Conservation (phyloP, 2,113 vertebrate genomes). For the Peucedramus taeniatus region DNA sequence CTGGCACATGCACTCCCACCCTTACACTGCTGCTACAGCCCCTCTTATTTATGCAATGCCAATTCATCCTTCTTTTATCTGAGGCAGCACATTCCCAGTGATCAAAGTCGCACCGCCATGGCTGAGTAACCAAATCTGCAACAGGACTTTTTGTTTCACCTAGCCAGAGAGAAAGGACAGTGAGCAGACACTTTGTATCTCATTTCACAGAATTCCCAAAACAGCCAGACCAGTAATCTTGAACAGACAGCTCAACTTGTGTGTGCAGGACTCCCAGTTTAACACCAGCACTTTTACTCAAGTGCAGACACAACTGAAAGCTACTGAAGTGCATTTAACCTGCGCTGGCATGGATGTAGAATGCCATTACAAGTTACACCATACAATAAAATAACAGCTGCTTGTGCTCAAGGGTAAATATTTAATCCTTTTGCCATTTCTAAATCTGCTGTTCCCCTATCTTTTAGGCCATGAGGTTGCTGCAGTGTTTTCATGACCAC, state of each 20-base stretch:
- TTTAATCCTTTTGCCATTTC: background rate
- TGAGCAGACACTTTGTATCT: background rate
- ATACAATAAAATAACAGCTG: background rate
- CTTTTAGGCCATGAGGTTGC: background rate
- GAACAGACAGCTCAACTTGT: background rate
- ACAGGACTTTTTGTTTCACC: background rate
- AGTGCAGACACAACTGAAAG: background rate
- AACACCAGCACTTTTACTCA: background rate
- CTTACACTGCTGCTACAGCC: background rate
- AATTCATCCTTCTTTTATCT: background rate
- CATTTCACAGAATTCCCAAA: background rate
- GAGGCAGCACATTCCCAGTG: background rate
- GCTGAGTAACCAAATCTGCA: background rate
- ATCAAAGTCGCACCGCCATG: accelerated
- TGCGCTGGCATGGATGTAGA: background rate
- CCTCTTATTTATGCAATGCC: background rate
- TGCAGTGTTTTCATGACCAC: background rate
- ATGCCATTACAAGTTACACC: background rate
- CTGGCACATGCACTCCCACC: accelerated
- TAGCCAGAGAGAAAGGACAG: background rate
- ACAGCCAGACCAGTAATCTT: background rate
- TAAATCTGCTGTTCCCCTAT: background rate
- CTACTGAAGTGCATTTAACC: background rate
- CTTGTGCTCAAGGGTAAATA: background rate
- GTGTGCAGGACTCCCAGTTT: background rate